Conservation (phyloP, 2,113 vertebrate species). For the Pomatorhinus ruficollis region DNA sequence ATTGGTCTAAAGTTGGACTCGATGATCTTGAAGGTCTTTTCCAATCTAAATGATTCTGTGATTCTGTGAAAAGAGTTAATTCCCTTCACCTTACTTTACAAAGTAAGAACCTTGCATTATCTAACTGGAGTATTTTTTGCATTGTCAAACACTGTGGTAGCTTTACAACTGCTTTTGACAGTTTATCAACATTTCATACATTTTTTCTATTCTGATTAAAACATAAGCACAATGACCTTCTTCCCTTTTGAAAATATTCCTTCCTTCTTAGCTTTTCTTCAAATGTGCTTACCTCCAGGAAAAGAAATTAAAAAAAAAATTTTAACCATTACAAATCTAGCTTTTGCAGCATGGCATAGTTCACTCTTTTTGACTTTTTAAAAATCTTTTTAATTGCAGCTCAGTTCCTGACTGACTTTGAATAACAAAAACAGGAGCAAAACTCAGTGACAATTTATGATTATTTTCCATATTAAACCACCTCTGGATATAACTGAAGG, state of each 20-base stretch:
- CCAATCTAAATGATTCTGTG: background rate
- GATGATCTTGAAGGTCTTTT: background rate
- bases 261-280: background rate
- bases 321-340: background rate
- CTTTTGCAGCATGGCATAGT: background rate
- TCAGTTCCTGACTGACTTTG: background rate
- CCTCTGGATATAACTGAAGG: background rate
- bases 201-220: background rate
- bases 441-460: background rate
- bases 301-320: background rate
- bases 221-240: background rate
- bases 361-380: background rate
- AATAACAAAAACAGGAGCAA: background rate
- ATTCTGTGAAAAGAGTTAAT: background rate
- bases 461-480: background rate
- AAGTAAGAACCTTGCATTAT: background rate
- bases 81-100: background rate
- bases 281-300: background rate
- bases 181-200: background rate
- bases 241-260: background rate
- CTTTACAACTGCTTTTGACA: background rate
- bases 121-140: background rate
- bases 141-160: background rate
- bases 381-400: background rate
- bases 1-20: too few species aligned